Percentiles rank a stretch among this genome's conserved stretches.
These are phyloP conservation scores for Chaenocephalus aceratus DNA, from an alignment of 2,113 vertebrate genomes.

Conservation along the genomic window DNA sequence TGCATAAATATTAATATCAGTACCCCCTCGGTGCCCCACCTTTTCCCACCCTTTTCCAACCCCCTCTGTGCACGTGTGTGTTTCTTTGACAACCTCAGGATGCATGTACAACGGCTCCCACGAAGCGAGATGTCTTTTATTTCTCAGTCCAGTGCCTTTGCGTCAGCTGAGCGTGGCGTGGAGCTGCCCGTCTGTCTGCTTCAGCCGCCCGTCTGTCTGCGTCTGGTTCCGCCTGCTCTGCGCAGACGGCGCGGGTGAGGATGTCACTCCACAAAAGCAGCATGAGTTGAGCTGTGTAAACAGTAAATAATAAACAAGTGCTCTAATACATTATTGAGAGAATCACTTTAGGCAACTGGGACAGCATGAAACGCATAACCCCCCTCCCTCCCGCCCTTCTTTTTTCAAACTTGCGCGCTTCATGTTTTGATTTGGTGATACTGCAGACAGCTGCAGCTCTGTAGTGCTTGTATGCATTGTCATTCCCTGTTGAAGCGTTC, in stretches of 20 bases:
- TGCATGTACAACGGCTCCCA: conserved; percentile 76
- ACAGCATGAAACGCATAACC: conserved; percentile 75
- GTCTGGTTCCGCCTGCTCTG: conserved; percentile 65
- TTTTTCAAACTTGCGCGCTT: conserved; percentile 66
- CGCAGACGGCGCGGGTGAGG: conserved; percentile 68
- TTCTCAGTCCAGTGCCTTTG: conserved; percentile 81
- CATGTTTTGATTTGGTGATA: conserved; percentile 64
- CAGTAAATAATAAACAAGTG: conserved; percentile 87
- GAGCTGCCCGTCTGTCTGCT: conserved; percentile 69
- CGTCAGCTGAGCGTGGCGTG: conserved; percentile 73
- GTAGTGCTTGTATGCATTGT: conserved; percentile 3
- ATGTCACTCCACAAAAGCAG: conserved; percentile 79
- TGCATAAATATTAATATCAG: conserved; percentile 76
- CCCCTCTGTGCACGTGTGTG: conserved; percentile 60
- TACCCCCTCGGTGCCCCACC: conserved; percentile 44
- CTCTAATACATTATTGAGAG: conserved; percentile 86
- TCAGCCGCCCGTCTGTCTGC: conserved; percentile 62
- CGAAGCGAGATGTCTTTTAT: conserved; percentile 82
- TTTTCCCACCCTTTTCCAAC: conserved; percentile 34
- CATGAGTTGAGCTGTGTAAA: conserved; percentile 81
- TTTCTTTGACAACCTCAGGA: conserved; percentile 77
- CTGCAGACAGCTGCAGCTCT: conserved; percentile 37
- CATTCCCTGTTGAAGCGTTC: not conserved
- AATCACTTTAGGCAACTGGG: conserved; percentile 84
- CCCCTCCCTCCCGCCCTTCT: conserved; percentile 9